Evolutionary conservation across 2,113 vertebrate species (phyloP).

Genomic region (Megalops atlanticus): DNA sequence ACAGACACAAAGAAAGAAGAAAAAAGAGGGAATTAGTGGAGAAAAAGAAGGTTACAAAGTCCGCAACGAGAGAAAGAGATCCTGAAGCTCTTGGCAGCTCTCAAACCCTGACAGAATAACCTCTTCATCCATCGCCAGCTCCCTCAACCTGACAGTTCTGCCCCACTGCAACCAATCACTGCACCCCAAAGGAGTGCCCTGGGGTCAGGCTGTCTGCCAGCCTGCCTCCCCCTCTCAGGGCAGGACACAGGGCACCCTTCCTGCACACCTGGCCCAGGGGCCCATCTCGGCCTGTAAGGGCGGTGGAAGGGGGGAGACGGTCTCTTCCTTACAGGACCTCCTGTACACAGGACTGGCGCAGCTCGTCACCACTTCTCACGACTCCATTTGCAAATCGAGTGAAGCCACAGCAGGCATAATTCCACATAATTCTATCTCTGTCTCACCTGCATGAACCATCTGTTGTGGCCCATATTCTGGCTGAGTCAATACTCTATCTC

Average conservation of each 20-base stretch:
- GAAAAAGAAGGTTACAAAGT: constrained; percentile 22
- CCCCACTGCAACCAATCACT: constrained; percentile 32
- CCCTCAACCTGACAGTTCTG: constrained; percentile 52
- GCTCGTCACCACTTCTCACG: neutral
- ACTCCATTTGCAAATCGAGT: neutral
- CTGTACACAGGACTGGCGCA: too few relatives aligned
- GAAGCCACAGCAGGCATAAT: too few relatives aligned
- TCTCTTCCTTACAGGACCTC: neutral
- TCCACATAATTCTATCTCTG: neutral
- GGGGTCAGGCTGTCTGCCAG: constrained; percentile 38
- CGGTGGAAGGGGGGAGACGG: neutral
- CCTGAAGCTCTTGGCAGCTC: constrained; percentile 48
- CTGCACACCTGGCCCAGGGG: constrained; percentile 16
- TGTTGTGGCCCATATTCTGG: neutral
- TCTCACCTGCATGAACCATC: neutral
- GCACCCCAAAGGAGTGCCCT: constrained; percentile 44
- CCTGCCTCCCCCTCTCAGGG: constrained; percentile 1
- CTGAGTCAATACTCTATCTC: neutral
- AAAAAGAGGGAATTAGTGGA: constrained; percentile 27
- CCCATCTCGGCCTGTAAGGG: neutral
- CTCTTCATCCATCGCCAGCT: constrained; percentile 59
- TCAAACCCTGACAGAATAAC: constrained; percentile 50
- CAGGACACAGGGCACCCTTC: constrained; percentile 11
- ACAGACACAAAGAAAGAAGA: neutral
- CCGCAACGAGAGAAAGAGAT: constrained; percentile 29